Conservation (phyloP, 2,888 invertebrate genomes). For the Celastrina argiolus region DNA sequence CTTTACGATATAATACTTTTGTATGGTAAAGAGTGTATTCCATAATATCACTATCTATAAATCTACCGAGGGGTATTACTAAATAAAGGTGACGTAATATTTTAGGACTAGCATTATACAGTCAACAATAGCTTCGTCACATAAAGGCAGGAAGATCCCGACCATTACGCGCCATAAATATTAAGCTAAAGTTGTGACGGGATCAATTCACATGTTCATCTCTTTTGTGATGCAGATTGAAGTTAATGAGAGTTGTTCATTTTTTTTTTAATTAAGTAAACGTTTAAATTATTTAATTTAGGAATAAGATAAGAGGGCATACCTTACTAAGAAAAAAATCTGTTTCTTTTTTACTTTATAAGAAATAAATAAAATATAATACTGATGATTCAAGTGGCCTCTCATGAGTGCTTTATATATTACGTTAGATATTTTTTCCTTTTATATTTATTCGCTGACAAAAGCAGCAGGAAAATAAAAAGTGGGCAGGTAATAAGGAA, state of each 20-base stretch:
- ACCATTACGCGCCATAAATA: constrained; percentile 6
- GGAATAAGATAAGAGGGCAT: no score
- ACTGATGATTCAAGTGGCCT: not conserved
- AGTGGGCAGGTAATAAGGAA: no score
- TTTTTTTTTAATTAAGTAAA: not conserved
- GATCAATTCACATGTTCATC: not conserved
- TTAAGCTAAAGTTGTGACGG: constrained; percentile 10
- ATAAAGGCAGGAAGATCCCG: constrained; percentile 16
- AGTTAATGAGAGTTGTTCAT: not conserved
- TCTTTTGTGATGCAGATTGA: not conserved
- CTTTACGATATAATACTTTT: no score
- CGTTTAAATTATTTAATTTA: not conserved
- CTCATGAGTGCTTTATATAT: not conserved
- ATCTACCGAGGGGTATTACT: not conserved
- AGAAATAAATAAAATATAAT: no score
- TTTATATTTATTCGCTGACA: not conserved
- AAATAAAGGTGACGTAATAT: not conserved
- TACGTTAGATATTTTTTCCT: not conserved
- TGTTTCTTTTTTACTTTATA: no score
- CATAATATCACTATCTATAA: no score
- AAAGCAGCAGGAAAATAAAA: not conserved
- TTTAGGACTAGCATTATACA: constrained; percentile 8
- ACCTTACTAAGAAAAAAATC: no score
- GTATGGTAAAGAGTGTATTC: no score
- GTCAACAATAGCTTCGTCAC: constrained; percentile 6